These are phyloP conservation scores for Ypsolopha scabrella DNA, from an alignment of 2,888 invertebrate species.

Conservation along the genomic window DNA sequence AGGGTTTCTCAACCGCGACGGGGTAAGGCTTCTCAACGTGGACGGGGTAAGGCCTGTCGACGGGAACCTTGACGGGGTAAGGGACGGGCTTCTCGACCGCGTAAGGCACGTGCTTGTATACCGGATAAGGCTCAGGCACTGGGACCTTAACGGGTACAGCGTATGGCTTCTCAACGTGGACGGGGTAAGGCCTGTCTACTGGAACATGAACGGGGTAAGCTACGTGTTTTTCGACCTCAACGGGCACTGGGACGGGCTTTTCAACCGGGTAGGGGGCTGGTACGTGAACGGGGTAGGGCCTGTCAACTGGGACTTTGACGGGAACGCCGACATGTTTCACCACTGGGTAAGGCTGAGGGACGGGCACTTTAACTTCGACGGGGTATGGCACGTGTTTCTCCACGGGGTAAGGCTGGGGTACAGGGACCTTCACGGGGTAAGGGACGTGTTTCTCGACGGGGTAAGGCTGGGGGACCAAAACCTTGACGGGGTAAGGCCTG, in stretches of 20 bases:
- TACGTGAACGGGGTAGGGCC: slow-evolving; percentile 77
- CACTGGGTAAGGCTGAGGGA: slow-evolving; percentile 81
- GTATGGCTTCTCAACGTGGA: slow-evolving; percentile 61
- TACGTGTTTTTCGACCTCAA: slow-evolving; percentile 74
- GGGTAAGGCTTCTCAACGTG: slow-evolving; percentile 59
- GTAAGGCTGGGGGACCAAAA: slow-evolving; percentile 82
- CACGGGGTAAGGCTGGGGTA: slow-evolving; percentile 83
- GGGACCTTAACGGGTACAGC: slow-evolving; percentile 70
- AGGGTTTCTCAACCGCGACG: slow-evolving; percentile 62
- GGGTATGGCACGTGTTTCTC: slow-evolving; percentile 81
- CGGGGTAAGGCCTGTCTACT: slow-evolving; percentile 73
- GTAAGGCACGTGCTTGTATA: slow-evolving; percentile 75
- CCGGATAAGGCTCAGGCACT: slow-evolving; percentile 71
- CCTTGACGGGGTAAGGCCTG: slow-evolving; percentile 84
- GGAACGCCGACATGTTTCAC: slow-evolving; percentile 73
- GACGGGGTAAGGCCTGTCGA: slow-evolving; percentile 76
- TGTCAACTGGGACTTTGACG: slow-evolving; percentile 77
- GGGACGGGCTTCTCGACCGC: slow-evolving; percentile 72
- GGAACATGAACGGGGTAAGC: slow-evolving; percentile 73
- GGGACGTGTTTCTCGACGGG: slow-evolving; percentile 83
- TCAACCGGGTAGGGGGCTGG: slow-evolving; percentile 72
- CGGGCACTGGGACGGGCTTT: slow-evolving; percentile 72
- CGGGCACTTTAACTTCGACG: slow-evolving; percentile 79
- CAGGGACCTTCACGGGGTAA: slow-evolving; percentile 80
- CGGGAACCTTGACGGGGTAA: slow-evolving; percentile 75